Evolutionary conservation across 2,113 vertebrate species (phyloP).

Genomic region (Merops nubicus): DNA sequence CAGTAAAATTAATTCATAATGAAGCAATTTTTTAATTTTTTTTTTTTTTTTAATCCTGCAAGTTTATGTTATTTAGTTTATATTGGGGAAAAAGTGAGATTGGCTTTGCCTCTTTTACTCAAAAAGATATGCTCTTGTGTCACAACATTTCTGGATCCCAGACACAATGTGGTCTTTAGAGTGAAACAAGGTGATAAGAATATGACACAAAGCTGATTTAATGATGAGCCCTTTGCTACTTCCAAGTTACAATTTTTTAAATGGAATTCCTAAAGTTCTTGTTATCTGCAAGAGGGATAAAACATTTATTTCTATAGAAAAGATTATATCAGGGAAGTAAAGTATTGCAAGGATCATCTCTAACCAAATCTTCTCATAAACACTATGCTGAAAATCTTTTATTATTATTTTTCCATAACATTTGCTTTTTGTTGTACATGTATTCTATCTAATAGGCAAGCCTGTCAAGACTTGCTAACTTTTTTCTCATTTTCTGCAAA

Average conservation of each 20-base stretch:
- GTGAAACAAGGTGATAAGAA: background rate
- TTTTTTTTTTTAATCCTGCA: background rate
- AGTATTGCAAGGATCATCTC: background rate
- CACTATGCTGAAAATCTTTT: background rate
- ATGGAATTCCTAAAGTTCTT: background rate
- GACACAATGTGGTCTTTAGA: background rate
- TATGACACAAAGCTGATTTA: background rate
- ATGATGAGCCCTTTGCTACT: background rate
- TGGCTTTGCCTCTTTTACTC: background rate
- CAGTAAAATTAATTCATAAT: background rate
- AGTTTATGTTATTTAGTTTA: background rate
- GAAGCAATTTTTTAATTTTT: background rate
- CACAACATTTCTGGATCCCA: background rate
- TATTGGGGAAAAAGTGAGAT: background rate
- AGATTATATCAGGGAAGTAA: background rate
- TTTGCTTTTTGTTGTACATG: background rate
- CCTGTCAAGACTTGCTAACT: background rate
- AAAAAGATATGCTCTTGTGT: background rate
- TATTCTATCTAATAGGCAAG: background rate
- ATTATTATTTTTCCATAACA: background rate
- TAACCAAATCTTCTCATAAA: background rate
- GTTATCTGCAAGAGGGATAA: background rate
- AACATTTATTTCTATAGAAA: background rate
- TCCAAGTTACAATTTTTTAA: background rate
- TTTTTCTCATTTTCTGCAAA: background rate